These are phyloP conservation scores for Microcebus murinus DNA, from an alignment of 2,113 vertebrate species.

Conservation along the genomic window DNA sequence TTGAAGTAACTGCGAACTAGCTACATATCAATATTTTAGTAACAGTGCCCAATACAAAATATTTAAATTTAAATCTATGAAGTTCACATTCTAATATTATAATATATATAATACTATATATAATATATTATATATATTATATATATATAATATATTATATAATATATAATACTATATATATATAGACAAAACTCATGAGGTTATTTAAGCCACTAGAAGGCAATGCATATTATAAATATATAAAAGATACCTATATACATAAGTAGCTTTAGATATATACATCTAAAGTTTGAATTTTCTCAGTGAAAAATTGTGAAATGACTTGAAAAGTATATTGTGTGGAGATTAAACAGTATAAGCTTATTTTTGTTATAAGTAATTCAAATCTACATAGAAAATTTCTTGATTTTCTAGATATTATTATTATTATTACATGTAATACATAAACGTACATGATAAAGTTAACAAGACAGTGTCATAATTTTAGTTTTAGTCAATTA, in stretches of 20 bases:
- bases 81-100: not conserved
- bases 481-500: not conserved
- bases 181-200: not conserved
- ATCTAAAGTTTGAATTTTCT: not conserved
- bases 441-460: not conserved
- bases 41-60: not conserved
- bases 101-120: not conserved
- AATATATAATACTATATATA: not conserved
- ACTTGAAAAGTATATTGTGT: not conserved
- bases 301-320: not conserved
- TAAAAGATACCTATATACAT: not conserved
- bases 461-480: not conserved
- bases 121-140: no score
- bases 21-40: not conserved
- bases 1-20: not conserved
- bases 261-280: not conserved
- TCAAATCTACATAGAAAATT: not conserved
- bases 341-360: not conserved
- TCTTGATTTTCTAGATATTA: no score
- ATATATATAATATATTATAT: no score
- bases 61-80: not conserved
- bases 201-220: not conserved
- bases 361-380: not conserved
- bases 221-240: not conserved
- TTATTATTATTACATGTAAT: not conserved